Conservation (phyloP, 2,888 invertebrate genomes). For the Sipha maydis region DNA sequence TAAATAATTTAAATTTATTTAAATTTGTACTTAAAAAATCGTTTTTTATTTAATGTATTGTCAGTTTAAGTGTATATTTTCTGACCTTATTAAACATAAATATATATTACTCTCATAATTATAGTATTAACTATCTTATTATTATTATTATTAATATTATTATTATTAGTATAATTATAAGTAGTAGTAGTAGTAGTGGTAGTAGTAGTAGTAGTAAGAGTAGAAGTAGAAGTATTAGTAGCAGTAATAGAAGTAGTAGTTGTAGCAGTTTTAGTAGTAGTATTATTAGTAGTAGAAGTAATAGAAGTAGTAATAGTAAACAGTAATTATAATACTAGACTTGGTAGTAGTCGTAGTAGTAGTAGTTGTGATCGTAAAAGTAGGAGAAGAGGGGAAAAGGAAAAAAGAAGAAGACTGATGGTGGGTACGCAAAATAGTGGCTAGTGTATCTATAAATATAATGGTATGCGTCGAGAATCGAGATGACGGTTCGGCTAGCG, state of each 20-base stretch:
- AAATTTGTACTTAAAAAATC: too few relatives aligned
- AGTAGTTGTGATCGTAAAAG: neutral
- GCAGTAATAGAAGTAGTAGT: neutral
- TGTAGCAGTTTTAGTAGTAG: neutral
- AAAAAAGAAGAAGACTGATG: conserved; percentile 51
- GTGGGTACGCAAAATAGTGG: conserved; percentile 55
- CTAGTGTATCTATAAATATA: conserved; percentile 57
- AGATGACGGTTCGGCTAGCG: conserved; percentile 58
- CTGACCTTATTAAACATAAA: too few relatives aligned
- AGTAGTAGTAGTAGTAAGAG: neutral
- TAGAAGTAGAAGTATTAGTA: too few relatives aligned
- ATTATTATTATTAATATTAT: too few relatives aligned
- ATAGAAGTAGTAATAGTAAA: neutral
- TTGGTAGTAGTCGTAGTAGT: neutral
- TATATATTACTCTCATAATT: too few relatives aligned
- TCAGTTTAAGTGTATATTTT: too few relatives aligned
- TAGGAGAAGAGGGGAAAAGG: neutral
- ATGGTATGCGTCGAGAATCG: conserved; percentile 60
- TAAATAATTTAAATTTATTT: too few relatives aligned
- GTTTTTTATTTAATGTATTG: too few relatives aligned
- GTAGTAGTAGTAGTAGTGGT: too few relatives aligned
- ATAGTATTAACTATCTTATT: too few relatives aligned
- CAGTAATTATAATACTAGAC: neutral
- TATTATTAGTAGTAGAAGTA: neutral
- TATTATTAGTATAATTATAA: too few relatives aligned